Conservation (phyloP, 2,113 vertebrate genomes). For the Oryzias celebensis region DNA sequence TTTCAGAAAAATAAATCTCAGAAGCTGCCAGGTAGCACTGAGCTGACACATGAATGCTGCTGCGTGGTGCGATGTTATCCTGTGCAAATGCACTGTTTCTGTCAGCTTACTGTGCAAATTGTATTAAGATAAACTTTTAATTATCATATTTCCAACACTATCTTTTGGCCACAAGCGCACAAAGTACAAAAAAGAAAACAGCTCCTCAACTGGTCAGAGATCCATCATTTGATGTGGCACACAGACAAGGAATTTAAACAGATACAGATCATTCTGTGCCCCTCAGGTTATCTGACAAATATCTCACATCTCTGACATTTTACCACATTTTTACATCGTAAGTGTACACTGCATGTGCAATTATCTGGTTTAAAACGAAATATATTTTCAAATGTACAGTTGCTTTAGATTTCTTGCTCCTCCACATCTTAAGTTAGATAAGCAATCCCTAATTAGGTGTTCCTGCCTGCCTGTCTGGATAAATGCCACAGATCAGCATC, state of each 20-base stretch:
- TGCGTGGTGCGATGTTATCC: not conserved
- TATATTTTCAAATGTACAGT: conserved; percentile 29
- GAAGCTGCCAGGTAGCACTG: not conserved
- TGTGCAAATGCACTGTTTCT: not conserved
- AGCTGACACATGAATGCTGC: not conserved
- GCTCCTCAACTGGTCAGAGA: not conserved
- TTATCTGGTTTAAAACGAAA: conserved; percentile 28
- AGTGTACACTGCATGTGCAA: not conserved
- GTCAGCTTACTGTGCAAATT: conserved; percentile 1
- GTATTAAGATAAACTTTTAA: not conserved
- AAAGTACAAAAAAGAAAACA: not conserved
- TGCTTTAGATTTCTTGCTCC: conserved; percentile 49
- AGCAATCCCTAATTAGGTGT: conserved; percentile 68
- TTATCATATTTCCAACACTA: not conserved
- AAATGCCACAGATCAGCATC: conserved; percentile 68
- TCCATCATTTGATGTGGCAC: not conserved
- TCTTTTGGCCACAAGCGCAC: not conserved
- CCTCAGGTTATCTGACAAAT: no score
- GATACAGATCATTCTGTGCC: not conserved
- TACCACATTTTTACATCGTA: not conserved
- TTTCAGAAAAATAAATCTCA: not conserved
- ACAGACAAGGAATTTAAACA: not conserved
- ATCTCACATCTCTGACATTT: not conserved
- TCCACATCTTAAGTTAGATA: conserved; percentile 61
- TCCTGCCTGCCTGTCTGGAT: conserved; percentile 52